Conservation (phyloP, 2,113 vertebrate genomes). For the Malurus elegans region DNA sequence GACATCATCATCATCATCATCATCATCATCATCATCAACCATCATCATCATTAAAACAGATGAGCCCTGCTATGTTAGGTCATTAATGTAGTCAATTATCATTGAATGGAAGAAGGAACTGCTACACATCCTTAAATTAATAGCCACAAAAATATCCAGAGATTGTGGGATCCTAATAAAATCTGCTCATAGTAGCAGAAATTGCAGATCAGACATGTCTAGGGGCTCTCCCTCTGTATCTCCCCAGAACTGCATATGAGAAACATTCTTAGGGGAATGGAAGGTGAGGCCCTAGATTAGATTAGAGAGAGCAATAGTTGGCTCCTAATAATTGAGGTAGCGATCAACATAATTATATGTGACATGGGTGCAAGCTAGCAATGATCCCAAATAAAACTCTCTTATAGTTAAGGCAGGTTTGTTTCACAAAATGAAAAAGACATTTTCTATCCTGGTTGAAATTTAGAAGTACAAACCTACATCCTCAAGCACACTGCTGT, state of each 20-base stretch:
- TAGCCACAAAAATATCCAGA: neutral
- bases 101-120: neutral
- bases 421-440: neutral
- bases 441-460: neutral
- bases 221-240: neutral
- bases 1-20: neutral
- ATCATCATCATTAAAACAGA: neutral
- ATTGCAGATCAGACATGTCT: neutral
- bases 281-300: neutral
- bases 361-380: rapidly evolving
- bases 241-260: neutral
- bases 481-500: neutral
- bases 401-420: neutral
- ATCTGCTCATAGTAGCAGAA: neutral
- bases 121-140: neutral
- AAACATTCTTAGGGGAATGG: neutral
- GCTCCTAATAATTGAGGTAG: neutral
- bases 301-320: neutral
- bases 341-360: neutral
- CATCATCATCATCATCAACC: too few species aligned
- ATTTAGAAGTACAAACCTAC: neutral
- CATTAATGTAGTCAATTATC: neutral
- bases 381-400: neutral
- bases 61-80: neutral
- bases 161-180: neutral